These are phyloP conservation scores for Columbina picui DNA, from an alignment of 2,113 vertebrate species.

Conservation along the genomic window DNA sequence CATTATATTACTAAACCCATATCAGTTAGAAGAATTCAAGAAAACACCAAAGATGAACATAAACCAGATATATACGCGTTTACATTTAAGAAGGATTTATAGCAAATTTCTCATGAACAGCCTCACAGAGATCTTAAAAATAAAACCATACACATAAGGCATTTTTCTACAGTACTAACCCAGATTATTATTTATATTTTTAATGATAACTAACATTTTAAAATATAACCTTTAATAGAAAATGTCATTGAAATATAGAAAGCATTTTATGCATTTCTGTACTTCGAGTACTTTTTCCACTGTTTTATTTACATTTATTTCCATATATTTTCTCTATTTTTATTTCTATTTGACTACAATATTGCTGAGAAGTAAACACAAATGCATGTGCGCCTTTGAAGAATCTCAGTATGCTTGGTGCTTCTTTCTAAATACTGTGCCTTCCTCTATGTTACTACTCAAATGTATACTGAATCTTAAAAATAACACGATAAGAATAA, in stretches of 20 bases:
- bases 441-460: conserved; percentile 30
- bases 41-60: conserved; percentile 42
- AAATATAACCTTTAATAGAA: conserved; percentile 10
- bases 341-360: background rate
- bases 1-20: conserved; percentile 64
- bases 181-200: conserved; percentile 40
- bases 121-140: conserved; percentile 9
- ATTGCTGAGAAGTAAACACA: conserved; percentile 28
- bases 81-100: background rate
- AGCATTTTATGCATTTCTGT: background rate
- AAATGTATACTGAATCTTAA: background rate
- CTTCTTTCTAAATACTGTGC: conserved; percentile 39
- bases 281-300: background rate
- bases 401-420: conserved; percentile 1
- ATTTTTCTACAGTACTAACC: conserved; percentile 21
- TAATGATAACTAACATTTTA: conserved; percentile 33
- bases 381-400: background rate
- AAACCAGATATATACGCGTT: background rate
- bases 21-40: conserved; percentile 47
- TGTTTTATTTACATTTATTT: conserved; percentile 38
- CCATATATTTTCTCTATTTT: background rate
- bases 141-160: conserved; percentile 28
- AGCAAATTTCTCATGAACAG: conserved; percentile 3
- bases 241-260: conserved; percentile 24
- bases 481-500: conserved; percentile 40